These are phyloP conservation scores for Drosophila teissieri DNA, from an alignment of 1,140 invertebrate species.

Conservation along the genomic window DNA sequence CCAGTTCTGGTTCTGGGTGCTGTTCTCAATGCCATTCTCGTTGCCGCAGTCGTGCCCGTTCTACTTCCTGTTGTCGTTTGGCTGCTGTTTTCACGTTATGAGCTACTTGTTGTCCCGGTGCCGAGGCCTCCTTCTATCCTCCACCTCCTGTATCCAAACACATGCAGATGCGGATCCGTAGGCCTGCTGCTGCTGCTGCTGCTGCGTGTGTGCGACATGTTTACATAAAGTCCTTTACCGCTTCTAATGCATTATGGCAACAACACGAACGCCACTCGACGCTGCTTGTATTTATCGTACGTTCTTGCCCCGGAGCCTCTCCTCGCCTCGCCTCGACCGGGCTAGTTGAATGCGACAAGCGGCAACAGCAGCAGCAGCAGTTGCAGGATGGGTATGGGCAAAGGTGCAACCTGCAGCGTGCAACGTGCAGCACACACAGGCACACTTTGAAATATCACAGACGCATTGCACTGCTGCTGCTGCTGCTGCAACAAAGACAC, in stretches of 20 bases:
- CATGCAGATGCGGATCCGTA: slow-evolving; percentile 13
- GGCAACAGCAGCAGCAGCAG: slow-evolving; percentile 13
- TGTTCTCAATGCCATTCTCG: slow-evolving; percentile 54
- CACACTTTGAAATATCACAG: slow-evolving; percentile 41
- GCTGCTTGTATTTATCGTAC: slow-evolving; percentile 37
- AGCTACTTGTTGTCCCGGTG: slow-evolving; percentile 76
- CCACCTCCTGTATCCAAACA: background rate
- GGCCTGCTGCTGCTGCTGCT: slow-evolving; percentile 45
- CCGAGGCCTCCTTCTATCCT: slow-evolving; percentile 1
- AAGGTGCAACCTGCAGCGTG: slow-evolving; percentile 1
- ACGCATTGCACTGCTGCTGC: slow-evolving; percentile 5
- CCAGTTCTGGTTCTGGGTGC: slow-evolving; percentile 30
- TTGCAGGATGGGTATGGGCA: background rate
- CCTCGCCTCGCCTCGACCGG: slow-evolving; percentile 10
- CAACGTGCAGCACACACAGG: background rate
- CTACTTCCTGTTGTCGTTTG: slow-evolving; percentile 52
- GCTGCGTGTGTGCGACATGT: slow-evolving; percentile 58
- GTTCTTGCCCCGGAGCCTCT: slow-evolving; percentile 17
- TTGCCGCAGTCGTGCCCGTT: slow-evolving; percentile 41
- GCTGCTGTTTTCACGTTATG: slow-evolving; percentile 68
- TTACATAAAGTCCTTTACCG: slow-evolving; percentile 67
- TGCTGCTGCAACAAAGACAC: slow-evolving; percentile 36
- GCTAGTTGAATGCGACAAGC: slow-evolving; percentile 40
- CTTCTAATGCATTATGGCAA: slow-evolving; percentile 79
- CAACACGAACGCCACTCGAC: slow-evolving; percentile 67